Evolutionary conservation across 2,888 invertebrate genomes (phyloP), one percentile per base, ranked within the genome.

Genomic region (Caenorhabditis sp.): DNA sequence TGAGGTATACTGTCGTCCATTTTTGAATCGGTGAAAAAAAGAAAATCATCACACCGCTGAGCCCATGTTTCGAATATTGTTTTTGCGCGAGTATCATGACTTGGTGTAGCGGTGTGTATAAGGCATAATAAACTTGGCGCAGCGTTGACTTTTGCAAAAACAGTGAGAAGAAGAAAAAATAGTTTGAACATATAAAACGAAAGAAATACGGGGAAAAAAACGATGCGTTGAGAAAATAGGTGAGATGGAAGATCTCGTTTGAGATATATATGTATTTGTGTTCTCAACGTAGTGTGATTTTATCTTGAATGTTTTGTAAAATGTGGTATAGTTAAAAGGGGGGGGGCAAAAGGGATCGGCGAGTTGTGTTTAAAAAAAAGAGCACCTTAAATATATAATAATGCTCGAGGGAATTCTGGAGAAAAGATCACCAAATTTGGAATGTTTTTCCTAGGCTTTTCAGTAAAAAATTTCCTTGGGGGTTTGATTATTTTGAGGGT

Each of bases 61-160:
- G 82, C 84, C 84, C 84, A 84, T 12, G 83, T 82, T 26, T 77
- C 74, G 19, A 73, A 61, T 4, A 84, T 76, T 0, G 82, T 81
- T 54, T 71, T 66, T 19, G 81, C 79, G 51, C 81, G 59, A n/a
- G 83, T 83, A 43, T 77, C 70, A 63, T 83, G 83, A 58, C 79
- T 81, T 17, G 81, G 80, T 10, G 82, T 79, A 5, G 83, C 81
- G 24, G 83, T 83, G 58, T 83, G 83, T 59, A 83, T 81, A 0
- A 83, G 58, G 58, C 83, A 83, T 26, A 83, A 68, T 49, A 83
- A 79, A 17, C 72, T 51, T 54, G 71, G 37, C 63, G 66, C 12
- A 23, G 55, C 37, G 63, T 43, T 60, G 27, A 31, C 10, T 31
- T 31, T 31, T 31, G 4, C n/a, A n/a, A n/a, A n/a, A n/a, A n/a